Evolutionary conservation across 2,888 invertebrate species (phyloP).

Genomic region (Melieria crassipennis): DNA sequence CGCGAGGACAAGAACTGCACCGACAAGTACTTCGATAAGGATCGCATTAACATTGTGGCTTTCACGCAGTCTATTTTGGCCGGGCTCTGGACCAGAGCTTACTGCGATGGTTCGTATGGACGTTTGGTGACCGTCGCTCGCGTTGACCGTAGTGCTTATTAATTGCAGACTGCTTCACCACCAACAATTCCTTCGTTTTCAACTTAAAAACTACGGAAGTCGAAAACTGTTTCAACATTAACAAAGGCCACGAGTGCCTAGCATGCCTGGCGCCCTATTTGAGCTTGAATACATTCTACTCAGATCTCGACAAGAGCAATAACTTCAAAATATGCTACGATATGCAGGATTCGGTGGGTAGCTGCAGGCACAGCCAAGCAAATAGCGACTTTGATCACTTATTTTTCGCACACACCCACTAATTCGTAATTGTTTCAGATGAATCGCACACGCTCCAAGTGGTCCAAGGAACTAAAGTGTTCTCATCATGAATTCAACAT

Average conservation of each 20-base stretch:
- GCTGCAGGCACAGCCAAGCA: background rate
- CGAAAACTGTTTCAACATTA: slow-evolving; percentile 29
- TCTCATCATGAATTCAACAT: slow-evolving; percentile 54
- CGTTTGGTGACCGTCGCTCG: background rate
- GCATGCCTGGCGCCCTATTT: slow-evolving; percentile 40
- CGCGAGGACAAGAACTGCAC: slow-evolving; percentile 45
- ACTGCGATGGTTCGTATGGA: slow-evolving; percentile 50
- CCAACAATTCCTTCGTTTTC: slow-evolving; percentile 42
- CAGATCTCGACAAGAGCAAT: slow-evolving; percentile 48
- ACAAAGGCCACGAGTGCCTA: slow-evolving; percentile 36
- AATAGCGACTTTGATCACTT: no score
- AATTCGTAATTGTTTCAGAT: slow-evolving; percentile 47
- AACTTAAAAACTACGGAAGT: slow-evolving; percentile 6
- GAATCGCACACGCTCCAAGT: slow-evolving; percentile 56
- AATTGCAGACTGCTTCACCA: slow-evolving; percentile 49
- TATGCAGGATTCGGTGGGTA: slow-evolving; percentile 50
- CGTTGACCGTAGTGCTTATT: background rate
- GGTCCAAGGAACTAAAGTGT: slow-evolving; percentile 57
- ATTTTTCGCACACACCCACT: no score
- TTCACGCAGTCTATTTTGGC: slow-evolving; percentile 48
- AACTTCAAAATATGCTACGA: slow-evolving; percentile 56
- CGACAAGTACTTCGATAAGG: slow-evolving; percentile 49
- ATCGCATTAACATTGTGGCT: slow-evolving; percentile 54
- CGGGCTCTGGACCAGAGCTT: slow-evolving; percentile 53
- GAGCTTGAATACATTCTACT: slow-evolving; percentile 51